Percentiles rank a stretch among this genome's conserved stretches.
These are phyloP conservation scores for Eutrigla gurnardus DNA, from an alignment of 2,797 vertebrate genomes.

Conservation along the genomic window DNA sequence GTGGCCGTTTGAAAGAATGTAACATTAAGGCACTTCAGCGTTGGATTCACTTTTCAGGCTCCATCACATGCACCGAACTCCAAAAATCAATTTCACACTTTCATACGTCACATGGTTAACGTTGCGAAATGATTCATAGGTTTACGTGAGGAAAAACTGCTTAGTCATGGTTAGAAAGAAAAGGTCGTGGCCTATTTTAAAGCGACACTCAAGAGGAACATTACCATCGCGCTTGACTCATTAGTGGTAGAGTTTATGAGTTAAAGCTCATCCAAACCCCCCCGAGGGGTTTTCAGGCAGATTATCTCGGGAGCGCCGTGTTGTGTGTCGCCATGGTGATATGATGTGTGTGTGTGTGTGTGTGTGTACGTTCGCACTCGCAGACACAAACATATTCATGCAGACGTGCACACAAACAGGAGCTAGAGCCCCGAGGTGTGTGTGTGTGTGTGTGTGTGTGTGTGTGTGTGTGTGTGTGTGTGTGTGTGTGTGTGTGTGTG, in stretches of 20 bases:
- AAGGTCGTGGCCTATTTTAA: too few species aligned
- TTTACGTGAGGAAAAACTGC: neutral
- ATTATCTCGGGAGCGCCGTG: slow-evolving; percentile 39
- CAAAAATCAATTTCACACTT: neutral
- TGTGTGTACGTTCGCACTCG: neutral
- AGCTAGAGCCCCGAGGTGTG: slow-evolving; percentile 15
- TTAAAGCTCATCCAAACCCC: slow-evolving; percentile 47
- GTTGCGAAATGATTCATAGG: too few species aligned
- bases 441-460: neutral
- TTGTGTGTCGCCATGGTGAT: slow-evolving; percentile 51
- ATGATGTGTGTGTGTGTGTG: slow-evolving; percentile 22
- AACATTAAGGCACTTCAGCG: too few species aligned
- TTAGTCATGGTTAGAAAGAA: neutral
- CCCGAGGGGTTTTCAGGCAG: slow-evolving; percentile 39
- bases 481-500: slow-evolving; percentile 1
- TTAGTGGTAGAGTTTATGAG: slow-evolving; percentile 57
- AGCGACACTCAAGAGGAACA: slow-evolving; percentile 27
- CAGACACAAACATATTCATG: slow-evolving; percentile 13
- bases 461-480: slow-evolving; percentile 20
- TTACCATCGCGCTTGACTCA: slow-evolving; percentile 28
- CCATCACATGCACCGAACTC: too few species aligned
- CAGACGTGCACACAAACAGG: neutral
- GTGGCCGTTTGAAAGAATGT: too few species aligned
- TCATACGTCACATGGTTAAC: neutral
- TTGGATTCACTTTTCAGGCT: too few species aligned